Evolutionary conservation across 2,113 vertebrate genomes (phyloP).

Genomic region (Callionymus lyra): DNA sequence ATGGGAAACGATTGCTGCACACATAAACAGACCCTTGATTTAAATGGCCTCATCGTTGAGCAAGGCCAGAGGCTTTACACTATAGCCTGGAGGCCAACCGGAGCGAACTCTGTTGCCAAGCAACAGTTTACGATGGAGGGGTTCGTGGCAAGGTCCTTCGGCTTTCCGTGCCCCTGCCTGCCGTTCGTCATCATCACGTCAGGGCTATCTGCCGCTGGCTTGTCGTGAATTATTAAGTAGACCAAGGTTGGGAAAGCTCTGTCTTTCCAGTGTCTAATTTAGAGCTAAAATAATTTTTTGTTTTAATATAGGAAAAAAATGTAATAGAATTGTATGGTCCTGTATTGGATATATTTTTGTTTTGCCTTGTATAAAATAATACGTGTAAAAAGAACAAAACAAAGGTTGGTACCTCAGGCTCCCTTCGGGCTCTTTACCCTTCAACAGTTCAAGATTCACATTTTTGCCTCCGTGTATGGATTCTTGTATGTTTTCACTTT

Average conservation of each 20-base stretch:
- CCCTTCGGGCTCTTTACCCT: no score
- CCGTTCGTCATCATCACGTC: constrained; percentile 46
- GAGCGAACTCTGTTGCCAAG: constrained; percentile 65
- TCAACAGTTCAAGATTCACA: no score
- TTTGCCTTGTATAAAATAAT: no score
- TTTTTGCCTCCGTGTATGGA: constrained; percentile 1
- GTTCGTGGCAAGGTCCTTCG: constrained; percentile 39
- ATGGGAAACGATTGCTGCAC: constrained; percentile 3
- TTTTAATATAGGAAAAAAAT: no score
- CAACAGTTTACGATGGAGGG: constrained; percentile 57
- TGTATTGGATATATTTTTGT: no score
- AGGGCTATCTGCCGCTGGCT: constrained; percentile 35
- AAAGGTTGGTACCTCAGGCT: no score
- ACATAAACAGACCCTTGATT: background rate
- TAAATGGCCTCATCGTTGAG: constrained; percentile 32
- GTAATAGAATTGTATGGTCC: no score
- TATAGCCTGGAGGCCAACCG: constrained; percentile 57
- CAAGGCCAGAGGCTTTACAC: constrained; percentile 58
- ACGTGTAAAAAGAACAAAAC: no score
- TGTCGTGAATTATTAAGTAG: constrained; percentile 45
- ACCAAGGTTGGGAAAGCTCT: constrained; percentile 5
- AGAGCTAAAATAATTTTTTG: no score
- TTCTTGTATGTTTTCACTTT: constrained; percentile 8
- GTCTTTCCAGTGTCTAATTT: no score
- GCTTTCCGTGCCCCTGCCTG: constrained; percentile 43